These are phyloP conservation scores for Ips typographus DNA, from an alignment of 1,140 invertebrate species.

Conservation along the genomic window DNA sequence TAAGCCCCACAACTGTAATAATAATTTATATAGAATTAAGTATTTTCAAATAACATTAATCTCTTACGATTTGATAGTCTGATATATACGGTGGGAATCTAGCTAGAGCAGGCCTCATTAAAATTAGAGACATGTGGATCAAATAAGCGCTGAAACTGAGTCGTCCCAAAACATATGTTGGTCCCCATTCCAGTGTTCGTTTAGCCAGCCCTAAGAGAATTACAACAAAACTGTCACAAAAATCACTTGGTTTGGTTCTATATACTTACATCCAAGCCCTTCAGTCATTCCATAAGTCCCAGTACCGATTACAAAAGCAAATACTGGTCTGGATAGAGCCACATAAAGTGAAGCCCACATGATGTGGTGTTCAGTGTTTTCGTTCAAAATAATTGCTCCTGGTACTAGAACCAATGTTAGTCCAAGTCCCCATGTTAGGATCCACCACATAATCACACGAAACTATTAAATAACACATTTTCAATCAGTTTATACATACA, in stretches of 20 bases:
- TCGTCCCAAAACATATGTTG: slow-evolving; percentile 37
- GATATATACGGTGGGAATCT: slow-evolving; percentile 30
- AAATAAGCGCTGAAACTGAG: slow-evolving; percentile 40
- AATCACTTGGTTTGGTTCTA: not conserved
- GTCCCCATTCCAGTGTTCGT: slow-evolving; percentile 31
- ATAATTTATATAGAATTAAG: not conserved
- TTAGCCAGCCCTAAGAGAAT: slow-evolving; percentile 31
- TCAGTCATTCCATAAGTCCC: slow-evolving; percentile 33
- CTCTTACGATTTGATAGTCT: slow-evolving; percentile 33
- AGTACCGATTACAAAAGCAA: slow-evolving; percentile 31
- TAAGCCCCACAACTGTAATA: slow-evolving; percentile 16
- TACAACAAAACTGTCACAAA: not conserved
- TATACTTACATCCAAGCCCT: slow-evolving; percentile 42
- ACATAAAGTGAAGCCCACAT: slow-evolving; percentile 33
- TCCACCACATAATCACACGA: slow-evolving; percentile 13
- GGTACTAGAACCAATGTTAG: slow-evolving; percentile 20
- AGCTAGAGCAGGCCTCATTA: slow-evolving; percentile 20
- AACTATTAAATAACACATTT: not conserved
- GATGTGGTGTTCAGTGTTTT: slow-evolving; percentile 4
- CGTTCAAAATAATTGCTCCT: slow-evolving; percentile 11
- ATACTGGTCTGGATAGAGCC: slow-evolving; percentile 33
- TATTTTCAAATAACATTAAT: not conserved
- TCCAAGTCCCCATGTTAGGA: slow-evolving; percentile 2
- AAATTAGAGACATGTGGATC: slow-evolving; percentile 32
- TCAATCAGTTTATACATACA: no score